Evolutionary conservation across 2,113 vertebrate species (phyloP).

Genomic region (Plecturocebus donacophilus): DNA sequence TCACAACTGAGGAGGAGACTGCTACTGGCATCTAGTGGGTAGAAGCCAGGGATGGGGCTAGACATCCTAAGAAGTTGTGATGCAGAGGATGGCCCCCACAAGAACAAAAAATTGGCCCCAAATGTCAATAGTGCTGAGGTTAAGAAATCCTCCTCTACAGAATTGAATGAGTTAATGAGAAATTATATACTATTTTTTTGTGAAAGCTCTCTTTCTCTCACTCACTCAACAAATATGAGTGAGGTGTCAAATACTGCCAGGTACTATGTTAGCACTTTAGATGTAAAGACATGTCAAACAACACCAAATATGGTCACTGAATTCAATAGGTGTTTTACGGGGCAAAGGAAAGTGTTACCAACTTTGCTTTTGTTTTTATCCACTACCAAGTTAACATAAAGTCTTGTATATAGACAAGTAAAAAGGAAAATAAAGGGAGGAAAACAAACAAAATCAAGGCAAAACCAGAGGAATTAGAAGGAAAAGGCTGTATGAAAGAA

Average conservation of each 20-base stretch:
- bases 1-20: background rate
- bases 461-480: background rate
- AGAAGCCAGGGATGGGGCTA: background rate
- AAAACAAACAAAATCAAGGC: background rate
- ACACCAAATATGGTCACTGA: background rate
- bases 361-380: background rate
- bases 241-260: background rate
- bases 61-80: background rate
- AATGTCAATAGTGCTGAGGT: background rate
- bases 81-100: rapidly evolving
- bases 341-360: background rate
- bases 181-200: background rate
- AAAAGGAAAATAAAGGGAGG: background rate
- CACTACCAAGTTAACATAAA: background rate
- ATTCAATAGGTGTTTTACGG: background rate
- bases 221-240: background rate
- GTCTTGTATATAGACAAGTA: background rate
- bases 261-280: background rate
- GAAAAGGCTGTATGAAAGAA: background rate
- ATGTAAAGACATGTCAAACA: background rate
- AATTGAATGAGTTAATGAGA: background rate
- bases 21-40: background rate
- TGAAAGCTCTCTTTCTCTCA: background rate
- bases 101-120: background rate
- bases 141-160: background rate